phyloP scores from a whole-genome alignment of 2,797 vertebrate genomes.

The Peromyscus nudipes region DNA sequence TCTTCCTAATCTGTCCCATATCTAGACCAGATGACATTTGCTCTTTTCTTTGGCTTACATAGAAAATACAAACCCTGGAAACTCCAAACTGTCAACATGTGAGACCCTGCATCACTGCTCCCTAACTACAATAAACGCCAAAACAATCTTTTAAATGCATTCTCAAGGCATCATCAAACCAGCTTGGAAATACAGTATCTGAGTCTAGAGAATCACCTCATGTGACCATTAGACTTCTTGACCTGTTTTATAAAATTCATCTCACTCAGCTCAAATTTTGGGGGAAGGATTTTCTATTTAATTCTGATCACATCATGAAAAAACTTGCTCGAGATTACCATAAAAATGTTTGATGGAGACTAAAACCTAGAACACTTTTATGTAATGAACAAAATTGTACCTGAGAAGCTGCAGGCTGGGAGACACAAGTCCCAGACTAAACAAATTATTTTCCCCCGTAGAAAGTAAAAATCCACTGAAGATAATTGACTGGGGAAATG shows the following conservation, averaged over 20 bases:
- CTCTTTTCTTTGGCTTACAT: neutral
- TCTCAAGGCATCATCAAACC: neutral
- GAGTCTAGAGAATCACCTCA: neutral
- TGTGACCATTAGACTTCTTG: neutral
- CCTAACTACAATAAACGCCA: neutral
- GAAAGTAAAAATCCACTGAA: neutral
- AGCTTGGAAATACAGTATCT: neutral
- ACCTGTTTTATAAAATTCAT: neutral
- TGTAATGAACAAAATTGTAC: neutral
- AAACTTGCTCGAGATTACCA: neutral
- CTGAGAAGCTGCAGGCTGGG: neutral
- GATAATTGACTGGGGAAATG: neutral
- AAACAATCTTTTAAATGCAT: neutral
- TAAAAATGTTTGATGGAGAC: neutral
- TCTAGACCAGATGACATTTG: neutral
- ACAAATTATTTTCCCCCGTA: neutral
- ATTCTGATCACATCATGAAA: neutral
- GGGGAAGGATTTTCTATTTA: neutral
- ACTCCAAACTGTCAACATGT: neutral
- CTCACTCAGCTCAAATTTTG: neutral
- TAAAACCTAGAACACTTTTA: neutral
- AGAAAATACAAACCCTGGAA: neutral
- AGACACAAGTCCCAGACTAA: neutral
- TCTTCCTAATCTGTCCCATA: neutral
- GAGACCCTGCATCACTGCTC: neutral